phyloP scores from a whole-genome alignment of 2,888 invertebrate genomes.

The Xylota segnis region DNA sequence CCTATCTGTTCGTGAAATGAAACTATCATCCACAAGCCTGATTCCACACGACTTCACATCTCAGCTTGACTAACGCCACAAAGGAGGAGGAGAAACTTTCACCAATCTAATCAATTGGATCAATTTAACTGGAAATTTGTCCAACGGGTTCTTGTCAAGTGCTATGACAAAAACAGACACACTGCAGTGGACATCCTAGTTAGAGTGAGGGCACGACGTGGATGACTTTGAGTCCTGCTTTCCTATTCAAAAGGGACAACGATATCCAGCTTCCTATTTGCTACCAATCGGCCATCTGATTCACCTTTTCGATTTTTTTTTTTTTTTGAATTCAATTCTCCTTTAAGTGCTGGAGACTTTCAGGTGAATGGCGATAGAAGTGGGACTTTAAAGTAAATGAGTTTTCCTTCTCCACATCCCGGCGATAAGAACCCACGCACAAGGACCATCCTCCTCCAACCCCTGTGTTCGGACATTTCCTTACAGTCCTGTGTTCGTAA shows the following conservation, averaged over 20 bases:
- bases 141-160: slow-evolving; percentile 29
- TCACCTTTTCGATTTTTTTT: slow-evolving; percentile 40
- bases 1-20: slow-evolving; percentile 12
- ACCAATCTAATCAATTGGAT: slow-evolving; percentile 72
- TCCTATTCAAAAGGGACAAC: slow-evolving; percentile 18
- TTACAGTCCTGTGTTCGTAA: slow-evolving; percentile 40
- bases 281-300: slow-evolving; percentile 46
- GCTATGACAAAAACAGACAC: slow-evolving; percentile 67
- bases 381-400: slow-evolving; percentile 74
- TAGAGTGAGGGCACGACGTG: slow-evolving; percentile 1
- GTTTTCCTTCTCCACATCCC: slow-evolving; percentile 22
- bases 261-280: slow-evolving; percentile 16
- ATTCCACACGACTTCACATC: slow-evolving; percentile 68
- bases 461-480: slow-evolving; percentile 34
- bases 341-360: slow-evolving; percentile 62
- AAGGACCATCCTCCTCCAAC: not conserved
- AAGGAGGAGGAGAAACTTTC: slow-evolving; percentile 10
- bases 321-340: slow-evolving; percentile 67
- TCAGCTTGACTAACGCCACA: slow-evolving; percentile 38
- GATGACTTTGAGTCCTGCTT: slow-evolving; percentile 23
- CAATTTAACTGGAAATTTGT: slow-evolving; percentile 69
- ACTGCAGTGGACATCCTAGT: slow-evolving; percentile 58
- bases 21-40: slow-evolving; percentile 51
- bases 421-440: slow-evolving; percentile 41
- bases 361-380: slow-evolving; percentile 69